phyloP scores from a whole-genome alignment of 2,888 invertebrate species.

The Cremastinae sp. region DNA sequence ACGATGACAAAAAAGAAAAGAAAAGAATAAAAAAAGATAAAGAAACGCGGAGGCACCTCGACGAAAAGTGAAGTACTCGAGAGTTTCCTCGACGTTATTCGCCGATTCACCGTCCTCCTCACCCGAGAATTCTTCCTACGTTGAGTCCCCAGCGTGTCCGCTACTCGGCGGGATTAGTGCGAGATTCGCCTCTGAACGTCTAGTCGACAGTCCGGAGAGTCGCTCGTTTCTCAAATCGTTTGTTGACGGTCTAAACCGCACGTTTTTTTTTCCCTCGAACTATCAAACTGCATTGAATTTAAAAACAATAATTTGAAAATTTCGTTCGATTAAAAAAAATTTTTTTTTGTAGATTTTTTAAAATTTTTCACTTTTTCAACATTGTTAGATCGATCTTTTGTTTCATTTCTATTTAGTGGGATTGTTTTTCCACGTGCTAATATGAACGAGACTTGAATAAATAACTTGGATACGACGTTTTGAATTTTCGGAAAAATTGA shows the following conservation, averaged over 20 bases:
- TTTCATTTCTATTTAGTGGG: not conserved
- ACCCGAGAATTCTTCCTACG: slow-evolving; percentile 7
- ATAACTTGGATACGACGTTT: no score
- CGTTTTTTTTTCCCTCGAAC: not conserved
- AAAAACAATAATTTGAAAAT: not conserved
- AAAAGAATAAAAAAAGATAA: not conserved
- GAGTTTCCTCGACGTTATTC: slow-evolving; percentile 1
- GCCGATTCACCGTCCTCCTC: slow-evolving; percentile 4
- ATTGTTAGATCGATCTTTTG: not conserved
- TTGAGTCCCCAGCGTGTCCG: not conserved
- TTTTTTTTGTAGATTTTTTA: not conserved
- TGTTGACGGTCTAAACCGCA: no score
- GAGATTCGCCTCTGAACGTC: slow-evolving; percentile 8
- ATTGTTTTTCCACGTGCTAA: not conserved
- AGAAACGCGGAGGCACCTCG: not conserved
- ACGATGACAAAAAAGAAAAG: not conserved
- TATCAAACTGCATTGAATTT: not conserved
- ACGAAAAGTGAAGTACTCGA: slow-evolving; percentile 2
- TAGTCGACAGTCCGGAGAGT: slow-evolving; percentile 3
- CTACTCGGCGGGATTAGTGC: slow-evolving; percentile 3
- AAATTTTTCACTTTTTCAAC: not conserved
- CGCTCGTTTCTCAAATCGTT: slow-evolving; percentile 34
- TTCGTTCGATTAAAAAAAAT: not conserved
- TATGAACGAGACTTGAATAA: not conserved
- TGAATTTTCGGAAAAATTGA: no score